Conservation (phyloP, 1,140 invertebrate genomes). For the Babylonia areolata region DNA sequence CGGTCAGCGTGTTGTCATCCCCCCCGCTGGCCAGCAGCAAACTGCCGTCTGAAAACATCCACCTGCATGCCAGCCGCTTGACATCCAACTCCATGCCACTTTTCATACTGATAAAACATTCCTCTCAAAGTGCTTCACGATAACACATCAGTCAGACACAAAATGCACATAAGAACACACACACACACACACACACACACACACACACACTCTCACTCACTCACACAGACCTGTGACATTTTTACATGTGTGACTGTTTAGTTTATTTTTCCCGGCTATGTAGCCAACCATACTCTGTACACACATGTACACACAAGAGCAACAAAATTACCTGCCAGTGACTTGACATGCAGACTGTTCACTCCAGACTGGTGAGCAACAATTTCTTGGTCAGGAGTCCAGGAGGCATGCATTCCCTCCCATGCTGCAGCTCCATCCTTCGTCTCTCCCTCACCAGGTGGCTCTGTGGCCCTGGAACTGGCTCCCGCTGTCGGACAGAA, state of each 20-base stretch:
- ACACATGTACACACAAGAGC: no score
- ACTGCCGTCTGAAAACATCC: neutral
- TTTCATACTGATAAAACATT: no score
- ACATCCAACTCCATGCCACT: no score
- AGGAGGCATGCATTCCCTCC: neutral
- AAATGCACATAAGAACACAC: no score
- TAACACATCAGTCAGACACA: no score
- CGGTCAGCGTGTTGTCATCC: conserved; percentile 83
- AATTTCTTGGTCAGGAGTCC: conserved; percentile 73
- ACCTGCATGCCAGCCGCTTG: neutral
- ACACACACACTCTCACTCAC: no score
- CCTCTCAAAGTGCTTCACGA: no score
- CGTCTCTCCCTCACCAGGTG: neutral
- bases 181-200: no score
- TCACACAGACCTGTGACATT: no score
- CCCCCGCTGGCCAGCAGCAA: conserved; percentile 75
- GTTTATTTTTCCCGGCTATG: no score
- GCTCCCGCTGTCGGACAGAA: neutral
- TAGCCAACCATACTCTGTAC: no score
- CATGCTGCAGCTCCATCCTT: neutral
- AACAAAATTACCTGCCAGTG: conserved; percentile 46
- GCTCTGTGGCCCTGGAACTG: neutral
- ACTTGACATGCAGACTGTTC: conserved; percentile 79
- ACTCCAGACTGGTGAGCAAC: conserved; percentile 84
- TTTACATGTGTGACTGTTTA: no score